Base-by-base conservation (phyloP, 2,888 invertebrate species). In the Leptogaster cylindrica region DNA sequence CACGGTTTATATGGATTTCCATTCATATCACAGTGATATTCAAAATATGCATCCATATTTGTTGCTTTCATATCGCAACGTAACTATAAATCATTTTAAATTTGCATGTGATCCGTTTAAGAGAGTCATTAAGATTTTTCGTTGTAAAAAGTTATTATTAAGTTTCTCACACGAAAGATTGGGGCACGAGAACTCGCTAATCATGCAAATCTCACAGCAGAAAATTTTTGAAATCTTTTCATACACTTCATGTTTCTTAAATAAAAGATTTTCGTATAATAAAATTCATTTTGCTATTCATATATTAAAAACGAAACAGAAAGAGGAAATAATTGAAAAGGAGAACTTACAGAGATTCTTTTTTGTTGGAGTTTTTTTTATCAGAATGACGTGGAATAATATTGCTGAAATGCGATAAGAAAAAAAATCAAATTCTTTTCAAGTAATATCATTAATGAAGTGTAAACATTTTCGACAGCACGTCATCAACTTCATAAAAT, bases 111-210 rank as follows among this genome's bases (percentile, higher is more conserved):
- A 55, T 33, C 39, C 39, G 39, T 36, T 55, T 36, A 12, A 36
- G 36, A 55, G 39, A 55, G 55, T 55, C 55, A 31, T 55, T 55
- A 55, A 33, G 55, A 55, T n/a, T n/a, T n/a, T n/a, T n/a, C n/a
- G n/a, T 8, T 39, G 55, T 23, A 55, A 20, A 55, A 55, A 36
- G 25, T n/a, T 20, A 46, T 55, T 55, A 18, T 55, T 55, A 20
- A 55, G 23, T 52, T n/a, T n/a, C 63, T 36, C 46, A 66, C 68
- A 69, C 68, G 68, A 63, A 69, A 69, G 68, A 68, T 55, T 41
- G 28, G 63, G 68, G 66, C 68, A 69, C 68, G 68, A 69, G 52
- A 69, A 66, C 52, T 41, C 68, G 63, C 66, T 52, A 69, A 69
- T 69, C 68, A 69, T 69, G 68, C 68, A 69, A 68, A 68, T 66